Evolutionary conservation across 2,888 invertebrate species (phyloP).

Genomic region (Tribolium freemani): DNA sequence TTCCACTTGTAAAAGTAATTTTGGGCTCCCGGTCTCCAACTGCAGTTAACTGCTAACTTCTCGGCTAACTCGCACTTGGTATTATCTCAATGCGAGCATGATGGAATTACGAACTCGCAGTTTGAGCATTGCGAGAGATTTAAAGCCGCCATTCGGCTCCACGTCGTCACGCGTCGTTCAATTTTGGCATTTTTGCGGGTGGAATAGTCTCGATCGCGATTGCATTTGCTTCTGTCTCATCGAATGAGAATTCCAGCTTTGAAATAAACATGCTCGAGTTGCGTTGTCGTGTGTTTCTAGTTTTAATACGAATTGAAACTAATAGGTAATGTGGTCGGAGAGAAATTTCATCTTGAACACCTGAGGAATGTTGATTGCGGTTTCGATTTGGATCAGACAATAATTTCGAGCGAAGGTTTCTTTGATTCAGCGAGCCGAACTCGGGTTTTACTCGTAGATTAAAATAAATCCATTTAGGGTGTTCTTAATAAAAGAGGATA

Average conservation of each 20-base stretch:
- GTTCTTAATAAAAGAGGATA: constrained; percentile 60
- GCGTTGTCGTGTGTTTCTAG: background rate
- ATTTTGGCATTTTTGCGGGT: constrained; percentile 5
- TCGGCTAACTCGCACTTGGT: constrained; percentile 21
- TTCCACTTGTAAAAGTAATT: constrained; percentile 48
- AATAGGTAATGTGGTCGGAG: constrained; percentile 16
- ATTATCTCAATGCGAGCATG: constrained; percentile 31
- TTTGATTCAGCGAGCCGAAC: background rate
- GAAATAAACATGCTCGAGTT: constrained; percentile 13
- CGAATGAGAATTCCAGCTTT: constrained; percentile 36
- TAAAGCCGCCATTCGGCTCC: background rate
- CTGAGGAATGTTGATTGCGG: constrained; percentile 46
- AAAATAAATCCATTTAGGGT: constrained; percentile 62
- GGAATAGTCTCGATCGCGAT: background rate
- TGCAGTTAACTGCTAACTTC: constrained; percentile 46
- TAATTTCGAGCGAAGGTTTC: constrained; percentile 1
- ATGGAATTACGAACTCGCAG: constrained; percentile 25
- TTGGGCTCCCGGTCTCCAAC: constrained; percentile 38
- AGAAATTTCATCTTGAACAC: constrained; percentile 42
- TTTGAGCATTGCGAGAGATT: constrained; percentile 10
- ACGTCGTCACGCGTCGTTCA: background rate
- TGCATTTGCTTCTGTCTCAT: constrained; percentile 11
- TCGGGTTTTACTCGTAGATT: constrained; percentile 53
- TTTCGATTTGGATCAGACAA: constrained; percentile 16
- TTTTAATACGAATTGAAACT: background rate